Conservation (phyloP, 2,797 vertebrate species). For the Stomatorhinus walkeri region DNA sequence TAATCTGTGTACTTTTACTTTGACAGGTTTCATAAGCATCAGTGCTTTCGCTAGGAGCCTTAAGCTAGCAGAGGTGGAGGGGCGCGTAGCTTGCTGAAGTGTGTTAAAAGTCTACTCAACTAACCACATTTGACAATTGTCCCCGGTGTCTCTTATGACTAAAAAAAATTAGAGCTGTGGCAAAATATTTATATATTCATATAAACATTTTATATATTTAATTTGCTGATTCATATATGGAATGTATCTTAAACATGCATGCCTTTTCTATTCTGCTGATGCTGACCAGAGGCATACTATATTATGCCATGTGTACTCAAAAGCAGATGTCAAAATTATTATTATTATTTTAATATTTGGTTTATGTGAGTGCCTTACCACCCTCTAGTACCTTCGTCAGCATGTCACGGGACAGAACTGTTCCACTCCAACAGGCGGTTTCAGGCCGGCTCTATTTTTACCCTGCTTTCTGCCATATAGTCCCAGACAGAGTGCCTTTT, state of each 20-base stretch:
- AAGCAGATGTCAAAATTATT: constrained; percentile 21
- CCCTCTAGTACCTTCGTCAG: constrained; percentile 25
- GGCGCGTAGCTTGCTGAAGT: neutral
- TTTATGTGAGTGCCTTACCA: constrained; percentile 26
- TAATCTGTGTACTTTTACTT: neutral
- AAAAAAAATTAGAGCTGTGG: neutral
- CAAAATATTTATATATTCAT: constrained; percentile 3
- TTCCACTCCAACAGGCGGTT: constrained; percentile 60
- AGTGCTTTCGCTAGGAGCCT: neutral
- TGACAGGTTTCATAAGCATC: neutral
- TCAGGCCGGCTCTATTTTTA: constrained; percentile 67
- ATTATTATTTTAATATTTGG: neutral
- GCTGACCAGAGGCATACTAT: constrained; percentile 25
- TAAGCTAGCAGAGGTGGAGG: neutral
- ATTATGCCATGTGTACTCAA: constrained; percentile 25
- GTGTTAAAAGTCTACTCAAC: neutral
- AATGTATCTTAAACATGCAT: neutral
- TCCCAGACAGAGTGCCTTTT: constrained; percentile 68
- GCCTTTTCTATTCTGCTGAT: constrained; percentile 13
- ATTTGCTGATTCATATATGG: neutral
- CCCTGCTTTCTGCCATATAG: constrained; percentile 48
- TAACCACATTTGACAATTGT: neutral
- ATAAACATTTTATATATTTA: neutral
- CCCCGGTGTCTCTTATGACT: neutral
- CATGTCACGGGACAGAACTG: constrained; percentile 48